Conservation (phyloP, 2,797 vertebrate genomes). For the Syngnathus acus region DNA sequence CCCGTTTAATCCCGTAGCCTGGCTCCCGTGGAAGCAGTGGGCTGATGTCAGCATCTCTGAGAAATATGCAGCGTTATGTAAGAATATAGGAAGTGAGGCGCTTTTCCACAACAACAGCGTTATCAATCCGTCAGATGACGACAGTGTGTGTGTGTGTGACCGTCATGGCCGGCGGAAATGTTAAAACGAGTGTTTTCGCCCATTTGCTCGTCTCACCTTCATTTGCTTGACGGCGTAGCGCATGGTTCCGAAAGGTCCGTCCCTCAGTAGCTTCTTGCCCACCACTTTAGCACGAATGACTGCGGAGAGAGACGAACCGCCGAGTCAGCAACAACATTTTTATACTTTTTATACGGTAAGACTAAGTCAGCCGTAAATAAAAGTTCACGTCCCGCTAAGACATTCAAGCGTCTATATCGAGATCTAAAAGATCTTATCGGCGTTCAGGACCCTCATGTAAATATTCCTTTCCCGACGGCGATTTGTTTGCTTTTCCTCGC, state of each 20-base stretch:
- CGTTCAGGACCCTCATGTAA: conserved; percentile 38
- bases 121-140: not conserved
- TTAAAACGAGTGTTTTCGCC: too few species aligned
- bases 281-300: conserved; percentile 97
- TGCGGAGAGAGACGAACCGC: conserved; percentile 39
- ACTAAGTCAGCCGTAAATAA: too few species aligned
- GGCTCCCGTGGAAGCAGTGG: conserved; percentile 46
- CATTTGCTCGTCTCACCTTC: conserved; percentile 73
- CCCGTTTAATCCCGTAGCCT: conserved; percentile 49
- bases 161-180: too few species aligned
- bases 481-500: conserved; percentile 49
- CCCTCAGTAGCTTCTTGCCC: conserved; percentile 90
- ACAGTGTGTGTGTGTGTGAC: too few species aligned
- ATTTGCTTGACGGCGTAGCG: conserved; percentile 95
- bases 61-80: conserved; percentile 54
- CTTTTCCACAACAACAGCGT: not conserved
- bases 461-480: conserved; percentile 11
- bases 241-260: conserved; percentile 89
- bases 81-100: conserved; percentile 38
- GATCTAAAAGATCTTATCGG: conserved; percentile 41
- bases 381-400: conserved; percentile 14
- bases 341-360: too few species aligned
- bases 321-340: conserved; percentile 10
- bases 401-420: conserved; percentile 32
- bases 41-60: conserved; percentile 54